Base-by-base conservation (phyloP, 2,113 vertebrate genomes). In the Symphodus melops region DNA sequence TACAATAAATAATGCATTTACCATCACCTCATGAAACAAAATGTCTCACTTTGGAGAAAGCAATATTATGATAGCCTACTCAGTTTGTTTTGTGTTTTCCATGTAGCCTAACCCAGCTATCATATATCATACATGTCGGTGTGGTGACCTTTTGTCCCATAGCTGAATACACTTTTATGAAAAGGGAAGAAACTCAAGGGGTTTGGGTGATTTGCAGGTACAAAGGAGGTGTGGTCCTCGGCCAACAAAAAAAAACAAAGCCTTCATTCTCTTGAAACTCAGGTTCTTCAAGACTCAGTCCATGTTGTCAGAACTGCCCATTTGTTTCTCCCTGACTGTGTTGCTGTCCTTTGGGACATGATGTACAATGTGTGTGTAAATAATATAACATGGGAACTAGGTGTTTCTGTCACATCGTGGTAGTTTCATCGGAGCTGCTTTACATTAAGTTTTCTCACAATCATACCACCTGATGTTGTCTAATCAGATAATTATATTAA, bases 351-450 rank as follows among this genome's bases (percentile, higher is more conserved):
- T 49, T 10, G 21, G n/a, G 46, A 37, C 54, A 36, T n/a, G 44
- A 0, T 44, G 3, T 53, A 68, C 63, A 72, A 17, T 56, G 14
- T 41, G 10, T 5, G 37, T 69, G 5, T 59, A 77, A 58, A 61
- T 62, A 71, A 76, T 58, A 75, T 52, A 33, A 42, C 52, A 48
- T 76, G 77, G 19, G 77, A 84, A 79, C 41, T 23, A 16, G 49
- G n/a, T 2, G 20, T 13, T 69, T 41, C n/a, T 6, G 16, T 8
- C 1, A 48, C 20, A 56, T 20, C 58, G 20, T 41, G 5, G 42
- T 6, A 48, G 14, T 17, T 25, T 48, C 23, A 58, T 82, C 20
- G 2, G 39, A 76, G 14, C 6, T 44, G 1, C 23, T 16, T 68
- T 14, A 51, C 11, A 33, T 25, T 1, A 20, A 51, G 17, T 51